A percentile compares a stretch with the other conserved stretches of the same genome.
Evolutionary conservation across 2,888 invertebrate species (phyloP).

Genomic region (Drosophila lacicola): DNA sequence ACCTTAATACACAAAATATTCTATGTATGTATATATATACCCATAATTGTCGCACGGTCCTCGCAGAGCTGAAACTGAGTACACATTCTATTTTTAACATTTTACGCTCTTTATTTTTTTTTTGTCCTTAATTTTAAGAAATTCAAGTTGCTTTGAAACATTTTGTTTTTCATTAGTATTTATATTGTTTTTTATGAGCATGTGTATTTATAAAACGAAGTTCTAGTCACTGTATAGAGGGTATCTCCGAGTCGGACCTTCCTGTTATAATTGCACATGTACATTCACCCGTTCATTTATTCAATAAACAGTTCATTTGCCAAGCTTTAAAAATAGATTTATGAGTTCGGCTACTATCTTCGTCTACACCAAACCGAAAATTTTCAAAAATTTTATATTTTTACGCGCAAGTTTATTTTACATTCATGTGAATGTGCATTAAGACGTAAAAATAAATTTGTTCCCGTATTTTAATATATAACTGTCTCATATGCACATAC

Average conservation of each 20-base stretch:
- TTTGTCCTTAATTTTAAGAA: too few relatives aligned
- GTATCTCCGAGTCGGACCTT: neutral
- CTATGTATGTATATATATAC: too few relatives aligned
- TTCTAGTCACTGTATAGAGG: too few relatives aligned
- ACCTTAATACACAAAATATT: too few relatives aligned
- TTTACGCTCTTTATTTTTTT: too few relatives aligned
- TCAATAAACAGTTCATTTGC: conserved; percentile 30
- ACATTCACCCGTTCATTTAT: conserved; percentile 15
- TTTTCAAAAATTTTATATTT: conserved; percentile 22
- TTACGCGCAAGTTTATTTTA: conserved; percentile 18
- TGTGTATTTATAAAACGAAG: too few relatives aligned
- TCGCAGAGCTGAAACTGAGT: too few relatives aligned
- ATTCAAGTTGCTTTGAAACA: too few relatives aligned
- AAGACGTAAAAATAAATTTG: conserved; percentile 24
- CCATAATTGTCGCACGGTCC: too few relatives aligned
- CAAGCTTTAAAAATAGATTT: conserved; percentile 42
- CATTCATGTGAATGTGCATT: conserved; percentile 26
- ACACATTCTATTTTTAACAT: too few relatives aligned
- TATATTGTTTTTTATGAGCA: too few relatives aligned
- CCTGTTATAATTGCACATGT: conserved; percentile 1
- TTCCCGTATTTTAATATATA: neutral
- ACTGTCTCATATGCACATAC: neutral
- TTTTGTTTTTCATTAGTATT: too few relatives aligned
- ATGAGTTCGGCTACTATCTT: conserved; percentile 20
- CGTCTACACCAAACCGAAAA: conserved; percentile 6